Conservation (phyloP, 2,797 vertebrate species). For the Dipus sagitta region DNA sequence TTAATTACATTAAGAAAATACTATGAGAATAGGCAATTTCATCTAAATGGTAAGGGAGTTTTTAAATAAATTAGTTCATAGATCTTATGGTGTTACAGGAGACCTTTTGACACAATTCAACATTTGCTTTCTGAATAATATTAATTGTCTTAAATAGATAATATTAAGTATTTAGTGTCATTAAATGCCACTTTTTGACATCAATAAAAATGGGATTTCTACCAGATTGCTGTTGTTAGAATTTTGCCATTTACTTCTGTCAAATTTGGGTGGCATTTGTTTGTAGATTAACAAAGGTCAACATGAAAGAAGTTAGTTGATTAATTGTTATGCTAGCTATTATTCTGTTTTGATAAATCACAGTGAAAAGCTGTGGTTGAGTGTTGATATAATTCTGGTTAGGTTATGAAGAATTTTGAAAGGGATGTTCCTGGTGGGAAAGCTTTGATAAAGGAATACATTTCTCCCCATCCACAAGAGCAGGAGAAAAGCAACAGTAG, state of each 20-base stretch:
- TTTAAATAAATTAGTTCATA: constrained; percentile 68
- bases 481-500: constrained; percentile 6
- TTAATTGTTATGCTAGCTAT: constrained; percentile 56
- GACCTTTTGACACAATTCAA: constrained; percentile 56
- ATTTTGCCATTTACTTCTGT: constrained; percentile 77
- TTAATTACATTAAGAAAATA: constrained; percentile 18
- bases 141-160: constrained; percentile 76
- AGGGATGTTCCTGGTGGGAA: neutral
- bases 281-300: constrained; percentile 72
- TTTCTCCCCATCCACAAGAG: neutral
- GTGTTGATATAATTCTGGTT: constrained; percentile 44
- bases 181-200: constrained; percentile 74
- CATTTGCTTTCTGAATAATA: constrained; percentile 81
- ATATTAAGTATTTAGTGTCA: neutral
- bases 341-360: constrained; percentile 38
- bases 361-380: neutral
- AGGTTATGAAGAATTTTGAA: constrained; percentile 20
- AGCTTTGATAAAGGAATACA: neutral
- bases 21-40: constrained; percentile 31
- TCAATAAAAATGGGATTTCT: constrained; percentile 80
- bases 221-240: constrained; percentile 72
- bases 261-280: constrained; percentile 77
- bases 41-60: constrained; percentile 35
- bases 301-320: constrained; percentile 68
- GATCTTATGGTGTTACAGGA: constrained; percentile 27